A percentile compares a stretch with the other conserved stretches of the same genome.
phyloP scores from a whole-genome alignment of 2,113 vertebrate genomes.

The Barbus barbus region DNA sequence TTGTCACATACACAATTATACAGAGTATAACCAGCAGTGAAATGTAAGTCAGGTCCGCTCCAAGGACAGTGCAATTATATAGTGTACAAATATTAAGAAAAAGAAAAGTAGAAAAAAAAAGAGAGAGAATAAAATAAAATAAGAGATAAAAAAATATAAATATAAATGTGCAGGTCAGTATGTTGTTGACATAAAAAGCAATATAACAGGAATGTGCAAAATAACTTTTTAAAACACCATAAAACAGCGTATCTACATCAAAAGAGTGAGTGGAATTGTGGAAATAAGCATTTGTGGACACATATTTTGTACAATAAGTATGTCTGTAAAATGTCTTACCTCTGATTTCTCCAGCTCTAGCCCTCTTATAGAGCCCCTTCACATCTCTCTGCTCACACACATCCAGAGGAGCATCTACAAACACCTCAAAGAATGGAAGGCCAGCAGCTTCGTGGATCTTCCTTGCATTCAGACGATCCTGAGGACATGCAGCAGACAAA shows the following conservation, averaged over 20 bases:
- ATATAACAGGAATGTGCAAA: too few relatives aligned
- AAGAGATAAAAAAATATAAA: too few relatives aligned
- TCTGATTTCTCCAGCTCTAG: conserved; percentile 96
- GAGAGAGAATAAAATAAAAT: too few relatives aligned
- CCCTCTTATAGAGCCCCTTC: conserved; percentile 97
- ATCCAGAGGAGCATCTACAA: conserved; percentile 94
- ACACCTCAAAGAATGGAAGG: conserved; percentile 96
- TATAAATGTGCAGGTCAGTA: too few relatives aligned
- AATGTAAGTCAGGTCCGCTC: too few relatives aligned
- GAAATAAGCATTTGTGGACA: not conserved
- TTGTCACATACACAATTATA: too few relatives aligned
- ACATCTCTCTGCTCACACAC: conserved; percentile 97
- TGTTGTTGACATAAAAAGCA: too few relatives aligned
- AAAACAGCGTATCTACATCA: not conserved
- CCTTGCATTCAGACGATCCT: conserved; percentile 96
- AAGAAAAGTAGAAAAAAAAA: too few relatives aligned
- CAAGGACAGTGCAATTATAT: too few relatives aligned
- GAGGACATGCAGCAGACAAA: not conserved
- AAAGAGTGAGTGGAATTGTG: not conserved
- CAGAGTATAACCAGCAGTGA: too few relatives aligned
- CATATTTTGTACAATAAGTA: not conserved
- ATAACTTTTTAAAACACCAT: too few relatives aligned
- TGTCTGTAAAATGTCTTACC: conserved; percentile 67
- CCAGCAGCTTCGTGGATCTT: conserved; percentile 92
- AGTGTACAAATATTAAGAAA: too few relatives aligned